Evolutionary conservation across 2,797 vertebrate genomes (phyloP).

Genomic region (Phataginus tricuspis): DNA sequence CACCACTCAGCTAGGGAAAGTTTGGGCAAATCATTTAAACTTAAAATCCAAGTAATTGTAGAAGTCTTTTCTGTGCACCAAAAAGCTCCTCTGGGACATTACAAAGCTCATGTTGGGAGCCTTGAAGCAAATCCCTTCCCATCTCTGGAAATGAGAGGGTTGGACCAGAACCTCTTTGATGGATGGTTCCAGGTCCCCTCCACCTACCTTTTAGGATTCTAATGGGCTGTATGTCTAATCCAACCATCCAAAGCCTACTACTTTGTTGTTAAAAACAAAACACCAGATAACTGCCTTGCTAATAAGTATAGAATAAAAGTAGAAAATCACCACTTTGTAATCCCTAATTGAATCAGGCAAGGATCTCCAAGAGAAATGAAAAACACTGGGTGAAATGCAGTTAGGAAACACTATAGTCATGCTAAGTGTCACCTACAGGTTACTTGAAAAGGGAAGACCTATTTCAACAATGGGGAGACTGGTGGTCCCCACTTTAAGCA

Average conservation of each 20-base stretch:
- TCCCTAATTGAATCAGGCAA: neutral
- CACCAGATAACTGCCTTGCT: neutral
- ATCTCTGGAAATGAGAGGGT: neutral
- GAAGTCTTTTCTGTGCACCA: neutral
- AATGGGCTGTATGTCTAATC: neutral
- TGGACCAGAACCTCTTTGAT: neutral
- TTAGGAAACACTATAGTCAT: neutral
- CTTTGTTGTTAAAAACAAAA: neutral
- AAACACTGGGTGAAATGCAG: neutral
- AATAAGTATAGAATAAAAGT: neutral
- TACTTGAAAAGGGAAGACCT: neutral
- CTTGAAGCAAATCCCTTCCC: neutral
- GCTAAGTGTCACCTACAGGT: neutral
- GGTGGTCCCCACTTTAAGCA: neutral
- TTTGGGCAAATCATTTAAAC: neutral
- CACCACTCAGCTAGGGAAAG: neutral
- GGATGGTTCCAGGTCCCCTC: neutral
- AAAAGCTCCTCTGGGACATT: neutral
- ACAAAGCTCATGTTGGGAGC: neutral
- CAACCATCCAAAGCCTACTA: neutral
- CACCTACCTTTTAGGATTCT: neutral
- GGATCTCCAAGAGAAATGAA: neutral
- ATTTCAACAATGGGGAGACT: neutral
- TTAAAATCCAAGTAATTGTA: neutral
- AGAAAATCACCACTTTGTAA: neutral